Conservation (phyloP, 2,797 vertebrate species). For the Gila robusta region DNA sequence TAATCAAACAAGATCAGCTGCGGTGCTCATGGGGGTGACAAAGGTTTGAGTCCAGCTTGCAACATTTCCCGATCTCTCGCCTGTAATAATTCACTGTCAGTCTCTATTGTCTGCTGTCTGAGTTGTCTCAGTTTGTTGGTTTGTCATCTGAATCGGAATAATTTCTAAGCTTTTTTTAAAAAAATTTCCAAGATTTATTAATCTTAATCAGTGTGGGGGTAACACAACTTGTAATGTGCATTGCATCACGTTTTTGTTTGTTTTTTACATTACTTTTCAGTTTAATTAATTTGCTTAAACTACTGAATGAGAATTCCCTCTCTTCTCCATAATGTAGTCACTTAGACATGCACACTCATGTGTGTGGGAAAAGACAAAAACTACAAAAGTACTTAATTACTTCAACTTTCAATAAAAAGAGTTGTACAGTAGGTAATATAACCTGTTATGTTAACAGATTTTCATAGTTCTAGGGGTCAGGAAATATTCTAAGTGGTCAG, state of each 20-base stretch:
- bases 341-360: too few species aligned
- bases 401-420: too few species aligned
- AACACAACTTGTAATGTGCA: not conserved
- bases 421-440: too few species aligned
- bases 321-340: not conserved
- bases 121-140: too few species aligned
- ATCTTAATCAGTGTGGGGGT: not conserved
- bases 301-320: not conserved
- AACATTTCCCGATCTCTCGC: not conserved
- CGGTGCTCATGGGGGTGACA: not conserved
- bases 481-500: not conserved
- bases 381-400: not conserved
- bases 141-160: too few species aligned
- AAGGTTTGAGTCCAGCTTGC: not conserved
- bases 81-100: not conserved
- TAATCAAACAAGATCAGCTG: not conserved
- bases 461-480: not conserved
- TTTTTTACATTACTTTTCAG: not conserved
- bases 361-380: not conserved
- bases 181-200: not conserved
- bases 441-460: not conserved
- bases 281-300: not conserved
- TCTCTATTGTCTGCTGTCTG: too few species aligned
- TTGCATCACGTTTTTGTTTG: not conserved
- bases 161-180: too few species aligned